Evolutionary conservation across 1,140 invertebrate genomes (phyloP), one percentile per base, ranked within the genome.

Genomic region (Radopholus similis): DNA sequence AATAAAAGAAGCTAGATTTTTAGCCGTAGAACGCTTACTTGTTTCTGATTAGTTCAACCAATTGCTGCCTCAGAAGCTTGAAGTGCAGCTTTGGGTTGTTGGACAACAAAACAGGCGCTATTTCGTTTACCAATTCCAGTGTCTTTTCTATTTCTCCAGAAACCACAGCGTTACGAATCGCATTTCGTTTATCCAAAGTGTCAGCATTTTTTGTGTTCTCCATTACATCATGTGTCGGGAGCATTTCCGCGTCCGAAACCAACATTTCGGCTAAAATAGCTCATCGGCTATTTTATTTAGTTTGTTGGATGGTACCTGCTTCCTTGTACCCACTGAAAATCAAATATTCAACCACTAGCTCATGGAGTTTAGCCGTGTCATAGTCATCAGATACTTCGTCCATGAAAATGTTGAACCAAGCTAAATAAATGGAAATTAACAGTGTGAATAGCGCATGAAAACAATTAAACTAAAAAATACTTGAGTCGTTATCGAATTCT

Each of bases 1-100:
- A 66, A 73, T 53, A 66, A 64, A 63, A 59, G 28, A 63, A 53
- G 4, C 63, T 28, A 30, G 30, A 51, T 3, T 40, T 30, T 42
- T 42, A 34, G n/a, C 15, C 13, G 8, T 15, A 21, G 42, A 11
- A 56, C 59, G 4, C 38, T 44, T 28, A 66, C 64, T 71, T 68
- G 21, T 74, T 69, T 37, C 77, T n/a, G 64, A 71, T 73, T 23
- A 75, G 37, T 66, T 75, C 77, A 44, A 74, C 64, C 4, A 64
- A 13, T 58, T 74, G 54, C 37, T 76, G 73, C 37, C 66, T 37
- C 85, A 95, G 92, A 68, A 97, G 85, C 83, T 96, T 92, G 83
- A 97, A 98, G 79, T 92, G 96, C 1, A 97, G 85, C 84, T 93
- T 92, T 84, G 92, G 87, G 80, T 97, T 91, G 84, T 92, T 93